Conservation (phyloP, 37 sponge, comb jelly and placozoan species). For the Halichondria panicea region DNA sequence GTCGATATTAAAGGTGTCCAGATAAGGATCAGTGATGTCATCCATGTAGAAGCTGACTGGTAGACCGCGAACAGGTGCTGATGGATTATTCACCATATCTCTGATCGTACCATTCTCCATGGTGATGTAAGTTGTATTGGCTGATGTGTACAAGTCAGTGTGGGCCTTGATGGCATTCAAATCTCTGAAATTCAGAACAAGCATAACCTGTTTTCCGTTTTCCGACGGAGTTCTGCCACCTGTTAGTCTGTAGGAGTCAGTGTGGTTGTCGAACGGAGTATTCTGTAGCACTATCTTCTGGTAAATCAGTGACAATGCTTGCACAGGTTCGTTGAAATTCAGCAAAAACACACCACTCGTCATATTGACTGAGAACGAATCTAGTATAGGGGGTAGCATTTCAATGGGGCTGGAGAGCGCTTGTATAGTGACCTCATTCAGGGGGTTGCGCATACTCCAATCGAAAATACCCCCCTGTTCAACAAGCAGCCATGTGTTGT, state of each 20-base stretch:
- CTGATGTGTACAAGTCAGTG: constrained; percentile 51
- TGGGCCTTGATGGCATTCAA: constrained; percentile 80
- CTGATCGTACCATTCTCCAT: constrained; percentile 57
- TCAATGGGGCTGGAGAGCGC: constrained; percentile 65
- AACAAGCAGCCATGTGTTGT: constrained; percentile 76
- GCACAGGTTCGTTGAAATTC: constrained; percentile 88
- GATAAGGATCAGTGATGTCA: constrained; percentile 64
- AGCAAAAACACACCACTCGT: constrained; percentile 73
- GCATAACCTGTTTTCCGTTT: constrained; percentile 68
- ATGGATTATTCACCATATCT: constrained; percentile 88
- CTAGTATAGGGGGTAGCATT: constrained; percentile 47
- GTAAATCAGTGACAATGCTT: constrained; percentile 43
- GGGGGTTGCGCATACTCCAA: constrained; percentile 76
- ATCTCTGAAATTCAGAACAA: constrained; percentile 61
- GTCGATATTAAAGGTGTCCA: constrained; percentile 75
- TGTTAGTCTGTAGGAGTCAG: constrained; percentile 60
- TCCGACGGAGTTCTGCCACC: constrained; percentile 39
- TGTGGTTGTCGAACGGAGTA: constrained; percentile 39
- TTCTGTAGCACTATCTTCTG: constrained; percentile 55
- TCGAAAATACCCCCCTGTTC: constrained; percentile 78
- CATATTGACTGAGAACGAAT: constrained; percentile 67
- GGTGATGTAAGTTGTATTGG: constrained; percentile 61
- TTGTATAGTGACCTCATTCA: constrained; percentile 29
- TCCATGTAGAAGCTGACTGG: constrained; percentile 54
- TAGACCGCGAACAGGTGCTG: constrained; percentile 36